Base-by-base conservation (phyloP, 2,797 vertebrate genomes). In the Rhyacichthys aspro region DNA sequence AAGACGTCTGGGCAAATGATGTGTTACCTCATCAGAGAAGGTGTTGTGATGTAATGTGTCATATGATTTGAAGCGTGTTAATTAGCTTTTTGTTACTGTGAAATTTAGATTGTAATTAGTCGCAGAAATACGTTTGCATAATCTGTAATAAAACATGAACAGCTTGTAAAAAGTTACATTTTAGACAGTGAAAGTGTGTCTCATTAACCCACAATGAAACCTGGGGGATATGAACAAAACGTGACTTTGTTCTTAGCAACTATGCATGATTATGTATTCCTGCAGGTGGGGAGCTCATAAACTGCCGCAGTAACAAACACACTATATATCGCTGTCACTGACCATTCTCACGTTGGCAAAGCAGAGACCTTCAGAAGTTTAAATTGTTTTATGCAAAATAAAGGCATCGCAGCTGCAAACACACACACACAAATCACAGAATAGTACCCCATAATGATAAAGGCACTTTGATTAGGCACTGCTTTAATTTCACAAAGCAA, bases 311-410 rank as follows among this genome's bases (percentile, higher is more conserved):
- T 45, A 59, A 59, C 49, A 43, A 53, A 41, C 39, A 53, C 17
- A 36, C 49, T 38, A 52, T 52, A 52, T 52, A 39, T 53, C 36
- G 23, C 50, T 53, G 36, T 41, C 50, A 53, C 50, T 53, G 50
- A 41, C 50, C 50, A 53, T 53, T 39, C 36, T 41, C 36, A 53
- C 39, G 50, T 23, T 41, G 56, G 37, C 43, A 63, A 39, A n/a
- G 38, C 38, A 57, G 0, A 2, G 48, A 50, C 32, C 36, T 37
- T 46, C 0, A 45, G 8, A 66, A 32, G 53, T 49, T 66, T 23
- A 28, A 55, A 66, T 58, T 39, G 9, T 53, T 69, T 65, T 50
- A 61, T 70, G 58, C 45, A 39, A 67, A 71, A 71, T 18, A 57
- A 16, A 57, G 44, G 47, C 28, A 34, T 7, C 4, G 17, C 50